Evolutionary conservation across 64 coral and sea anemone species (phyloP).

Genomic region (Astreopora myriophthalma): DNA sequence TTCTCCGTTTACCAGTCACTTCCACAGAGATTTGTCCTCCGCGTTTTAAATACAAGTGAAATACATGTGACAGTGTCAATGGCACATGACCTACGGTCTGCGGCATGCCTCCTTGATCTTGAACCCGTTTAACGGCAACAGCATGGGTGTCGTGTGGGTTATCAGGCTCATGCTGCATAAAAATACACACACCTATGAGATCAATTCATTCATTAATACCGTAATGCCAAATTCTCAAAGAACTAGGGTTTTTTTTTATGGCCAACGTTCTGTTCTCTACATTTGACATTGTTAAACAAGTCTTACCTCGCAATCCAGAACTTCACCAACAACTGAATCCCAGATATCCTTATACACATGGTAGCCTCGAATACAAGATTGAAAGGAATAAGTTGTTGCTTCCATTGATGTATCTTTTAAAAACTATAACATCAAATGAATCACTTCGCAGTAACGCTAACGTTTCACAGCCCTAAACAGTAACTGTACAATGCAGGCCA

Average conservation of each 20-base stretch:
- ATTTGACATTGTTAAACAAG: background rate
- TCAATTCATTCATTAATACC: conserved; percentile 38
- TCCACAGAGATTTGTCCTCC: conserved; percentile 47
- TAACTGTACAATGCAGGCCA: conserved; percentile 42
- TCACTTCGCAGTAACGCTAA: background rate
- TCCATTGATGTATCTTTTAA: background rate
- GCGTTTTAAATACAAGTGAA: background rate
- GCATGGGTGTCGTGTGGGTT: conserved; percentile 31
- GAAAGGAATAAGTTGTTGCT: conserved; percentile 6
- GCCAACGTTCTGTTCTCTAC: conserved; percentile 1
- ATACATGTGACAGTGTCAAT: too few relatives aligned
- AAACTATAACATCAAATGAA: background rate
- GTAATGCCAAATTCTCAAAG: conserved; percentile 37
- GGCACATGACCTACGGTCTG: background rate
- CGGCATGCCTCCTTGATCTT: too few relatives aligned
- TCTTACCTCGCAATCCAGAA: conserved; percentile 37
- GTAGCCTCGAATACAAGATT: conserved; percentile 55
- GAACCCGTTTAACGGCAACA: too few relatives aligned
- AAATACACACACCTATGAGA: background rate
- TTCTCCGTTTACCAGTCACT: conserved; percentile 44
- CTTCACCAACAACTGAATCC: conserved; percentile 36
- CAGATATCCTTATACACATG: conserved; percentile 40
- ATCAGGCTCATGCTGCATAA: conserved; percentile 36
- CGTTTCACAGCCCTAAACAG: conserved; percentile 44
- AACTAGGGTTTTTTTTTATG: background rate